Base-by-base conservation (phyloP, 30 jellyfish, hydroid and myxozoan species). In the Aurelia coerulea region DNA sequence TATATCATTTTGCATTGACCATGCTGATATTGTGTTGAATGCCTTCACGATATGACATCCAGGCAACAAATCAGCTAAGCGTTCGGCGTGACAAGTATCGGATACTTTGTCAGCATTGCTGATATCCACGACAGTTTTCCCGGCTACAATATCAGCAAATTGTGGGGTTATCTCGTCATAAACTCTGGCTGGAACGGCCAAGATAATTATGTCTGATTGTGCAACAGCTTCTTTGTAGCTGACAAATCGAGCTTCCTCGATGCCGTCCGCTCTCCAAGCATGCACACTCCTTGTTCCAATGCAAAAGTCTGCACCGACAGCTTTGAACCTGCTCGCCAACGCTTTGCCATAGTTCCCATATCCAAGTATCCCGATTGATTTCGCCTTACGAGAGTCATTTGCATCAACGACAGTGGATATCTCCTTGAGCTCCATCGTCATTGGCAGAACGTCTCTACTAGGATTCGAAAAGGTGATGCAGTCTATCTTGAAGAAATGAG, bases 81-180 rank as follows among this genome's bases (percentile, higher is more conserved):
- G 59, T 54, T 35, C 60, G 5, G 96, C 97, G 67, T 85, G 72
- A 13, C 92, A 91, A 2, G 73, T 5, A 19, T 84, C 92, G 10
- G 72, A 15, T 2, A 39, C 3, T n/a, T 54, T n/a, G 50, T 85
- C 83, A 16, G 80, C 70, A 51, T 91, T 91, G 81, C 93, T 85
- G 42, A 91, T 69, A 69, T 91, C 97, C 62, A 91, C 96, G 14
- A 91, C 94, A 69, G 73, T 85, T 63, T 91, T 91, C 10, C 83
- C 88, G 3, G 49, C 83, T 42, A 91, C 73, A 16, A 49, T 5
- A 11, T 23, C 76, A 23, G 56, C 59, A 29, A 82, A 46, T 13
- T 65, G 84, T n/a, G 68, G 67, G 17, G 73, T 16, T 64, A 90
- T 37, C 13, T 18, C 56, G 31, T 54, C 83, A 64, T 84, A 81